Base-by-base conservation (phyloP, 2,888 invertebrate genomes). In the Plusia festucae region DNA sequence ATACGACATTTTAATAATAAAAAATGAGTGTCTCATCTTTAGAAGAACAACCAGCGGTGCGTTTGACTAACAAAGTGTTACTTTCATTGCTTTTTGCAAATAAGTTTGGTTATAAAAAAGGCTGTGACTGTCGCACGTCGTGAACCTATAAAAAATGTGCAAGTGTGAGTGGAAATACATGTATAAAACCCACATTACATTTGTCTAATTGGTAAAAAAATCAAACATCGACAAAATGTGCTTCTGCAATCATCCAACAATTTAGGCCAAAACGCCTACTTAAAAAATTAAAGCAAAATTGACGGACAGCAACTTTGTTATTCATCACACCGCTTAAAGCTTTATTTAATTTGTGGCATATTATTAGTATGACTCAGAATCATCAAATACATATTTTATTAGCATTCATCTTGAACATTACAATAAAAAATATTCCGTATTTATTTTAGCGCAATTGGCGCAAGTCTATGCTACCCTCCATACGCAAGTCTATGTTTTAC, bases 11-110 rank as follows among this genome's bases (percentile, higher is more conserved):
- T 8, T 44, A 59, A 57, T 34, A 49, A 30, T 49, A 49, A 16
- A 78, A 78, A 78, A 81, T 81, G 81, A 81, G 81, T 81, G 68
- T 78, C n/a, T 52, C 81, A 60, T 81, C 81, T 66, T 40, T 76
- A 53, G 79, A 81, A 71, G 81, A 81, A 64, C 75, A 76, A 55
- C 81, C 71, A 51, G 68, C 78, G 81, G 81, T 81, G 79, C 78
- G 81, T 81, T 65, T 78, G 49, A 58, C 22, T 60, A 68, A 57
- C 51, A 73, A 68, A 78, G 70, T 78, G 78, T 53, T 79, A 70
- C 59, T 65, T 61, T 65, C 34, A 68, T 61, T 65, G 55, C 72
- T 68, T 70, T 74, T 76, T 60, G 32, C 62, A 57, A 68, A 32
- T 22, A 60, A 54, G 18, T 65, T 69, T 70, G 58, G 56, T 67